Evolutionary conservation across 2,113 vertebrate genomes (phyloP), one percentile per base, ranked within the genome.

Genomic region (Syngnathus scovelli): DNA sequence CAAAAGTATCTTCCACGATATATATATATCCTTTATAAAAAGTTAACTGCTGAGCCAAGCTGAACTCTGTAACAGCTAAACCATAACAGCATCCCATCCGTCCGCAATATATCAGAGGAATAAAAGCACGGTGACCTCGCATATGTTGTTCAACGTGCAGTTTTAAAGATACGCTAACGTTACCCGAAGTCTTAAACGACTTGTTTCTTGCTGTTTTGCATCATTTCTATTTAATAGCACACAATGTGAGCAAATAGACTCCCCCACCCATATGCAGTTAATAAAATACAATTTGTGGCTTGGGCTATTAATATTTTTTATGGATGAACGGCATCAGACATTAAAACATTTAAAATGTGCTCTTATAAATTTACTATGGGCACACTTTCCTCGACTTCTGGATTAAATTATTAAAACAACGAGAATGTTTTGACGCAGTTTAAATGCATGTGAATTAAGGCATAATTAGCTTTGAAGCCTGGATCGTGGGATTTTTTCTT

Each of bases 331-430:
- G 52, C 52, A 5, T 13, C n/a, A 55, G 52, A 55, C 23, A 23
- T 23, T 27, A 23, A 27, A 27, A 55, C n/a, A 55, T 23, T 55
- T 55, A 23, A 55, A 55, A 55, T 19, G 7, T n/a, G 49, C 19
- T 52, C 49, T 52, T n/a, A n/a, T 54, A 55, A 27, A 23, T 54
- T 21, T 55, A 27, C 11, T 23, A 27, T 12, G 21, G 23, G 23
- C 10, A 55, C n/a, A 27, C 21, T 55, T 55, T 75, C 75, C 51
- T 60, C 44, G 69, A 81, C 56, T 69, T 58, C 75, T 71, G 4
- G 43, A 62, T 72, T 85, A 1, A 87, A 85, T 84, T 76, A 72
- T 83, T 78, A 54, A 87, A 71, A 36, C 49, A 61, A 65, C 44
- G 65, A 71, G 59, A 82, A 67, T 74, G 56, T 70, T 66, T 80